phyloP scores from a whole-genome alignment of 2,113 vertebrate species.

The Gymnogyps californianus region DNA sequence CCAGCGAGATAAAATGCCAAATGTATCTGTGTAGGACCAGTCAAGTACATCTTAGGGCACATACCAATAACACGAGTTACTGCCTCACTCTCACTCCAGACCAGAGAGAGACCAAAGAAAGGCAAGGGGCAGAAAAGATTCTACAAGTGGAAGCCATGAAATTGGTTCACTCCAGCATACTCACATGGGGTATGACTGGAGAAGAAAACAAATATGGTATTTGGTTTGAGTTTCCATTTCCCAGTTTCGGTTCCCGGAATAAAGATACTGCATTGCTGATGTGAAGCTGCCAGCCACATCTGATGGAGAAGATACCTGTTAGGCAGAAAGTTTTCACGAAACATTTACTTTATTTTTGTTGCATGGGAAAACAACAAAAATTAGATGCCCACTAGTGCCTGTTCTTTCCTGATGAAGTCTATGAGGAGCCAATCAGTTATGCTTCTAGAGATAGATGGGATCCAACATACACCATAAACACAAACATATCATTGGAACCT shows the following conservation, averaged over 20 bases:
- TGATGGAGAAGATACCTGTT: slow-evolving; percentile 89
- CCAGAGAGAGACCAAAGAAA: not conserved
- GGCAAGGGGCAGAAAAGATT: not conserved
- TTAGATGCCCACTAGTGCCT: not conserved
- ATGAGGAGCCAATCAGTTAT: not conserved
- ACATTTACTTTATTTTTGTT: not conserved
- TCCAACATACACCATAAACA: not conserved
- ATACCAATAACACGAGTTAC: not conserved
- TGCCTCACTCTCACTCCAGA: not conserved
- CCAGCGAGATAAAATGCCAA: not conserved
- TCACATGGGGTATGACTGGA: slow-evolving; percentile 95
- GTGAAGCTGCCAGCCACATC: slow-evolving; percentile 69
- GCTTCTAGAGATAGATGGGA: not conserved
- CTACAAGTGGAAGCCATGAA: not conserved
- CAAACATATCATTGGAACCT: not conserved
- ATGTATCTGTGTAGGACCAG: not conserved
- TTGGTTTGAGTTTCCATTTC: slow-evolving; percentile 82
- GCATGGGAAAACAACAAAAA: not conserved
- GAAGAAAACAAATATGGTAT: slow-evolving; percentile 86
- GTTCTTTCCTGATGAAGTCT: not conserved
- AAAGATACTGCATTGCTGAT: slow-evolving; percentile 77
- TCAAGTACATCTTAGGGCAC: not conserved
- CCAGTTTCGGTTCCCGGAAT: slow-evolving; percentile 68
- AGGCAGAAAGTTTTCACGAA: not conserved
- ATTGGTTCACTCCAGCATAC: slow-evolving; percentile 39